These are phyloP conservation scores for Raphicerus campestris DNA, from an alignment of 2,113 vertebrate species.

Conservation along the genomic window DNA sequence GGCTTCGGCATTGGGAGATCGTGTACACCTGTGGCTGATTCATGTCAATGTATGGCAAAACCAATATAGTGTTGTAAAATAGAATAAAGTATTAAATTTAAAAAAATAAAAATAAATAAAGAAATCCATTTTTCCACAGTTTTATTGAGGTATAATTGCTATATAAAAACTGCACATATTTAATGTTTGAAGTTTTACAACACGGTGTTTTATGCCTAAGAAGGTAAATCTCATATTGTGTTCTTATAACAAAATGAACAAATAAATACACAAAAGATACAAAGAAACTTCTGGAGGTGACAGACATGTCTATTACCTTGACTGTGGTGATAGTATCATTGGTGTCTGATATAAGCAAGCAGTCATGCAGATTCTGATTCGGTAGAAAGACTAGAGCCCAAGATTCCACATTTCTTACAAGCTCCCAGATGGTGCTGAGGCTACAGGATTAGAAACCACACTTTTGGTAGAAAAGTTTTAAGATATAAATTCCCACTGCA, in stretches of 20 bases:
- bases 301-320: neutral
- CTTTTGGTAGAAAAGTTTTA: neutral
- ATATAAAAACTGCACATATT: neutral
- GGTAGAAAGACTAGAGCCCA: neutral
- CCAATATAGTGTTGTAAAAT: too few species aligned
- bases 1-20: too few species aligned
- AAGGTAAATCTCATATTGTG: neutral
- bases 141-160: neutral
- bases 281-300: neutral
- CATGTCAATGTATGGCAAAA: too few species aligned
- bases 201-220: neutral
- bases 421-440: neutral
- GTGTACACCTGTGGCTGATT: too few species aligned
- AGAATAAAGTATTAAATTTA: neutral
- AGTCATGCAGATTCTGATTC: neutral
- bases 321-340: neutral
- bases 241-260: neutral
- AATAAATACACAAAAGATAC: neutral
- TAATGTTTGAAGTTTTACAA: neutral
- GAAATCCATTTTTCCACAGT: neutral
- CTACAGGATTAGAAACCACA: neutral
- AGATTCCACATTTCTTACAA: neutral
- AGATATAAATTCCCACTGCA: neutral
- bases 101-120: neutral
- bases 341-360: neutral